Evolutionary conservation across 2,888 invertebrate species (phyloP).

Genomic region (Heteropelma amictum): DNA sequence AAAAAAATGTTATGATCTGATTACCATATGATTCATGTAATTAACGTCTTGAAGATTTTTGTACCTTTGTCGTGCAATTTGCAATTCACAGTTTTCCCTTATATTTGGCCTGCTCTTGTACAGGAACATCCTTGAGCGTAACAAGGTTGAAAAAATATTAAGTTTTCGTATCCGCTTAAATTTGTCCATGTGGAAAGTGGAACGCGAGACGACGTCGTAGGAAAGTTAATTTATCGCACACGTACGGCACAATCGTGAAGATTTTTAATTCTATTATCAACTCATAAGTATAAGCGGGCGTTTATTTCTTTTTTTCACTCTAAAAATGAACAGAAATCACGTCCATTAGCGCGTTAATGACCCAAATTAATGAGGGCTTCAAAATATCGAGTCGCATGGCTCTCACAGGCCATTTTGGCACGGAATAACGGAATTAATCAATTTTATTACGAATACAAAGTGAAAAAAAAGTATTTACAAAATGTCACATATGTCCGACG

Average conservation of each 20-base stretch:
- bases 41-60: too few relatives aligned
- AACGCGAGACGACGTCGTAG: slow-evolving; percentile 18
- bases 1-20: too few relatives aligned
- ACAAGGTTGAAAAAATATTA: too few relatives aligned
- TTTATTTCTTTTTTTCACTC: not conserved
- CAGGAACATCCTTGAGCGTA: not conserved
- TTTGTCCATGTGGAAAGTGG: slow-evolving; percentile 42
- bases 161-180: slow-evolving; percentile 45
- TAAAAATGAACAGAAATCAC: slow-evolving; percentile 22
- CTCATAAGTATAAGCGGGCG: too few relatives aligned
- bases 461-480: too few relatives aligned
- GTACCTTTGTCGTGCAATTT: too few relatives aligned
- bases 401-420: slow-evolving; percentile 6
- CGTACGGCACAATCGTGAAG: too few relatives aligned
- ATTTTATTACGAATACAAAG: too few relatives aligned
- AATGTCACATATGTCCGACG: too few relatives aligned
- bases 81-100: too few relatives aligned
- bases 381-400: slow-evolving; percentile 8
- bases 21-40: too few relatives aligned
- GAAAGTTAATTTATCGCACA: too few relatives aligned
- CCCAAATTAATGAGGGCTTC: slow-evolving; percentile 31
- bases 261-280: not conserved
- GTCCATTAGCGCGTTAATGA: slow-evolving; percentile 39
- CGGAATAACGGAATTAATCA: not conserved
- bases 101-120: not conserved